phyloP scores from a whole-genome alignment of 1,140 invertebrate species.

The Sipha flava region DNA sequence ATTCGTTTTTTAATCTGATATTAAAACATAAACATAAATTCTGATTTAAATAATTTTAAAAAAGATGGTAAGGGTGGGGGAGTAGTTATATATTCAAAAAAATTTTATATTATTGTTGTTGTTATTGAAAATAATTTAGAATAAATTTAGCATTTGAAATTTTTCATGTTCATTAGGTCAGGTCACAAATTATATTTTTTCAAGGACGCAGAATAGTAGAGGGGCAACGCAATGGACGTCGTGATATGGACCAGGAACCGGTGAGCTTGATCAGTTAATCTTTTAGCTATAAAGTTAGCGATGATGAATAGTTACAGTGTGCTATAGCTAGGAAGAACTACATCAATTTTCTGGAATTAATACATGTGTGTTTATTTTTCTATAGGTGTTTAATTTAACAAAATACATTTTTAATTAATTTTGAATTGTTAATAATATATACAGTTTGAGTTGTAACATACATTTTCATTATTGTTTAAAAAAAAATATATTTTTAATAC shows the following conservation, averaged over 20 bases:
- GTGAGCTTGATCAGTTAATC: slow-evolving; percentile 25
- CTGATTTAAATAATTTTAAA: no score
- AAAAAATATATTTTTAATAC: no score
- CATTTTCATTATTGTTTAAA: no score
- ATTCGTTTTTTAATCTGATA: background rate
- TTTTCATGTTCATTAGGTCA: slow-evolving; percentile 25
- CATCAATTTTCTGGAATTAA: background rate
- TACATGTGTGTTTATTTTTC: background rate
- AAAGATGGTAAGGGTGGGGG: background rate
- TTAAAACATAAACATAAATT: no score
- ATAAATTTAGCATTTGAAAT: slow-evolving; percentile 4
- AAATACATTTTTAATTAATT: background rate
- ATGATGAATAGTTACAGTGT: slow-evolving; percentile 22
- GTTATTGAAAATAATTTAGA: background rate
- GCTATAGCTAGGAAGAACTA: background rate
- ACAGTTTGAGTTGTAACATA: background rate
- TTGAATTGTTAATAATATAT: background rate
- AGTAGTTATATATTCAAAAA: no score
- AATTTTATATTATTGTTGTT: background rate
- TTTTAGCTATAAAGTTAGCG: slow-evolving; percentile 13
- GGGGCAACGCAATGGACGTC: slow-evolving; percentile 19
- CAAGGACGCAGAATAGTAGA: slow-evolving; percentile 9
- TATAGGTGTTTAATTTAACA: background rate
- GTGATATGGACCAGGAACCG: slow-evolving; percentile 28
- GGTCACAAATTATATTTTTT: slow-evolving; percentile 17